Percentiles rank a stretch among this genome's conserved stretches.
Evolutionary conservation across 2,888 invertebrate species (phyloP).

Genomic region (Lycia hirtaria): DNA sequence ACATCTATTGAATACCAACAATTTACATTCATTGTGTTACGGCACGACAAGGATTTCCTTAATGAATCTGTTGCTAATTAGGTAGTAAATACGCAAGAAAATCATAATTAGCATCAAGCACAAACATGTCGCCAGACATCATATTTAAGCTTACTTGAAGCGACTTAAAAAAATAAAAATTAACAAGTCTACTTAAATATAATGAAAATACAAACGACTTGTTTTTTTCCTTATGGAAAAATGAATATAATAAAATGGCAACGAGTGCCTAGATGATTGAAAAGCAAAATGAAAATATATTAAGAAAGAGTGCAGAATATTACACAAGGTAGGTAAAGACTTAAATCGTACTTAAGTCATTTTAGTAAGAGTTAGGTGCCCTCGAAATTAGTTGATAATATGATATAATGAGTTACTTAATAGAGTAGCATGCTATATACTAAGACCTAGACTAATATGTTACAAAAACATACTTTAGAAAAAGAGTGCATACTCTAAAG

Average conservation of each 20-base stretch:
- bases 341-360: background rate
- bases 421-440: background rate
- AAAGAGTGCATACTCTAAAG: background rate
- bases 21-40: background rate
- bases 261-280: background rate
- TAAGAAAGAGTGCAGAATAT: background rate
- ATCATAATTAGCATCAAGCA: slow-evolving; percentile 45
- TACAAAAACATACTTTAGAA: background rate
- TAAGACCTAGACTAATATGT: background rate
- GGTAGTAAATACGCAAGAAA: background rate
- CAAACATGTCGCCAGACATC: slow-evolving; percentile 58
- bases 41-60: background rate
- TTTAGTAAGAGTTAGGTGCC: background rate
- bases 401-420: too few relatives aligned
- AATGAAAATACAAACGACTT: slow-evolving; percentile 14
- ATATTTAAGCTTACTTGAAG: slow-evolving; percentile 56
- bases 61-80: background rate
- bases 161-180: slow-evolving; percentile 39
- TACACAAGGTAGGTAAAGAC: background rate
- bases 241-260: background rate
- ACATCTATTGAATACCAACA: background rate
- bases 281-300: background rate
- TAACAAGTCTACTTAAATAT: slow-evolving; percentile 7
- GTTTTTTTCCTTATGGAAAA: background rate
- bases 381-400: background rate